Percentiles rank a stretch among this genome's conserved stretches.
Evolutionary conservation across 2,113 vertebrate genomes (phyloP).

Genomic region (Hemiscyllium ocellatum): DNA sequence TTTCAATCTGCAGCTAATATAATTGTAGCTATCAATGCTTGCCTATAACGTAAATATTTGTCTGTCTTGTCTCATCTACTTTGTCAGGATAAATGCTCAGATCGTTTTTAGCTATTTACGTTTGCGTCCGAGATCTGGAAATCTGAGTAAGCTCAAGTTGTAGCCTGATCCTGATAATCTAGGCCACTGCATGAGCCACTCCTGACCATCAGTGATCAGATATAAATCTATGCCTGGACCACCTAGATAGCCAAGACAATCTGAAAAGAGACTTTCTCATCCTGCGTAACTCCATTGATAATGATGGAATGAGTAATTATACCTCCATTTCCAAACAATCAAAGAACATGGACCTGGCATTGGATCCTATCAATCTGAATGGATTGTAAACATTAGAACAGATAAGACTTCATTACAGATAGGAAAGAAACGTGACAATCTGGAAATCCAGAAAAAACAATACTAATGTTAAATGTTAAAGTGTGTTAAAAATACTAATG

Average conservation of each 20-base stretch:
- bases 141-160: not conserved
- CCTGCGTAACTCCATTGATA: not conserved
- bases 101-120: not conserved
- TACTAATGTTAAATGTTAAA: no score
- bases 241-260: not conserved
- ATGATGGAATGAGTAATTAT: not conserved
- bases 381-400: not conserved
- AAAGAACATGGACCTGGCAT: not conserved
- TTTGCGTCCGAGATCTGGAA: not conserved
- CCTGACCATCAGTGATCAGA: not conserved
- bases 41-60: not conserved
- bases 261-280: not conserved
- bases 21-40: not conserved
- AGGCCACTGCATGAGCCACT: not conserved
- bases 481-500: no score
- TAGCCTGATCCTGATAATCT: not conserved
- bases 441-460: not conserved
- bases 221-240: not conserved
- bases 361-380: not conserved
- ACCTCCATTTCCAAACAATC: not conserved
- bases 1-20: not conserved
- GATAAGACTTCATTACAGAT: not conserved
- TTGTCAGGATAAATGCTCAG: not conserved
- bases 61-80: not conserved
- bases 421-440: not conserved